These are phyloP conservation scores for Pissodes strobi DNA, from an alignment of 1,140 invertebrate genomes.

Conservation along the genomic window DNA sequence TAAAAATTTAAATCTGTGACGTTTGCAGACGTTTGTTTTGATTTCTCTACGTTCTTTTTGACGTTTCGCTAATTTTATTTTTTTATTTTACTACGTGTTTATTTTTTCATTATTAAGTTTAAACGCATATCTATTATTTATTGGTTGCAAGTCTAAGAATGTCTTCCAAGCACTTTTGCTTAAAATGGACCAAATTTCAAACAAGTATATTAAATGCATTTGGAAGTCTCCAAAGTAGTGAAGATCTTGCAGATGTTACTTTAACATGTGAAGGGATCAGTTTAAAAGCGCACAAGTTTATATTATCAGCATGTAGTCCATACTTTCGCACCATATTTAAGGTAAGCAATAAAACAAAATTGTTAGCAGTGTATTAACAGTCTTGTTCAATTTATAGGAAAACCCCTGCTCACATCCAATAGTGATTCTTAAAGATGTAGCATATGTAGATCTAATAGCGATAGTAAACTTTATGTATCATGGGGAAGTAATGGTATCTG, in stretches of 20 bases:
- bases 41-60: conserved; percentile 17
- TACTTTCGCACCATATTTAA: conserved; percentile 59
- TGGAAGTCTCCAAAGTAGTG: conserved; percentile 60
- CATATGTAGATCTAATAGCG: conserved; percentile 67
- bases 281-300: conserved; percentile 59
- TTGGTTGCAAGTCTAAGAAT: conserved; percentile 37
- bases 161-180: conserved; percentile 61
- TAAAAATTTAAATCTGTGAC: too few relatives aligned
- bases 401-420: conserved; percentile 85
- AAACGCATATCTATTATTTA: conserved; percentile 6
- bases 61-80: conserved; percentile 26
- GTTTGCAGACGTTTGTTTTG: conserved; percentile 25
- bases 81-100: conserved; percentile 31
- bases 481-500: conserved; percentile 75
- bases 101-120: conserved; percentile 13
- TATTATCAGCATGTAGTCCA: conserved; percentile 60
- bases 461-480: conserved; percentile 79
- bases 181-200: conserved; percentile 69
- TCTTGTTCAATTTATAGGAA: conserved; percentile 63
- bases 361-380: too few relatives aligned
- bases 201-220: conserved; percentile 62
- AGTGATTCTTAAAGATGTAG: conserved; percentile 76
- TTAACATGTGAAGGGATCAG: conserved; percentile 63
- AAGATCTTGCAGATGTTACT: conserved; percentile 67
- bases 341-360: too few relatives aligned